Evolutionary conservation across 2,797 vertebrate species (phyloP), one percentile per base, ranked within the genome.

Genomic region (Acridotheres tristis): DNA sequence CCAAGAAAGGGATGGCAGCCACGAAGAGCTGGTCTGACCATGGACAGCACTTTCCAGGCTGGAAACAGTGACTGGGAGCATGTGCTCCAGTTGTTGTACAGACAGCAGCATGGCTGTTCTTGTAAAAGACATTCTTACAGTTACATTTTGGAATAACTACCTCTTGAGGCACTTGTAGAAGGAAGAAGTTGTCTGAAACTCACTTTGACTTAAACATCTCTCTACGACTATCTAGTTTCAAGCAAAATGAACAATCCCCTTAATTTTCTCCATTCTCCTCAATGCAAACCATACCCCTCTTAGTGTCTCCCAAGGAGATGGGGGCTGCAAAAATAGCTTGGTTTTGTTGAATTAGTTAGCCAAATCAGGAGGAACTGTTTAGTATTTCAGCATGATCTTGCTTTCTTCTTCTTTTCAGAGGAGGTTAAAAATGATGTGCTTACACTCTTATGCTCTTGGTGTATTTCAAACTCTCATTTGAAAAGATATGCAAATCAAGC

Each of bases 401-500:
- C 32, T 77, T 75, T 67, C 10, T 51, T 71, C 36, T 58, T 71
- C 36, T 58, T 53, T 82, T 43, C 47, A 54, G 32, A 75, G 16
- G 3, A 67, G 5, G 29, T 38, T 83, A 55, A 85, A 82, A 82
- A 45, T 57, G 0, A n/a, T 47, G 32, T 0, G 0, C n/a, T 69
- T 73, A 87, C 0, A 0, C 25, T 74, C 23, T 36, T n/a, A 47
- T 16, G 22, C 29, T 67, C 18, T 26, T 45, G n/a, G 36, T 1
- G 0, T 61, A 67, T 77, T 73, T 73, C 78, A 79, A 77, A 47
- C 10, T 63, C 29, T 34, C 25, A 48, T 67, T 85, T 87, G 19
- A 83, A 88, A 69, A 19, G 5, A 25, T 23, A 88, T 50, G 77
- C 32, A 94, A 95, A 94, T 93, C 30, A 72, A 71, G n/a, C 38